Percentiles rank a stretch among this genome's conserved stretches.
Conservation (phyloP, 2,113 vertebrate genomes). For the Talpa occidentalis region DNA sequence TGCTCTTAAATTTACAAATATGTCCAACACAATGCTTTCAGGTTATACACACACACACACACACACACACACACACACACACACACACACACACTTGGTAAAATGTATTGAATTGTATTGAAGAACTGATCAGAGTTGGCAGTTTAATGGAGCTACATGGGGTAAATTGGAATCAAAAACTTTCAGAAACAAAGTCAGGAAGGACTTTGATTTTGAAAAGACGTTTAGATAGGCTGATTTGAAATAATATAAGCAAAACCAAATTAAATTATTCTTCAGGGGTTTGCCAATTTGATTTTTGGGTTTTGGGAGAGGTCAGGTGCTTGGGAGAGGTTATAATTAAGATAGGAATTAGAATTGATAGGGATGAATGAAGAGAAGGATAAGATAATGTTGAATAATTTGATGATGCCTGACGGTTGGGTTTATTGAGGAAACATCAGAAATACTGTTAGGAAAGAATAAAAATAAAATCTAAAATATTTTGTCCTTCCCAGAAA, state of each 20-base stretch:
- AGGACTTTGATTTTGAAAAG: not conserved
- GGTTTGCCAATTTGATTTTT: not conserved
- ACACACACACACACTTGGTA: too few species aligned
- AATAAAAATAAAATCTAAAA: not conserved
- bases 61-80: too few species aligned
- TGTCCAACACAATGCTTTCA: not conserved
- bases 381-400: not conserved
- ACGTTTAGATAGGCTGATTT: not conserved
- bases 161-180: not conserved
- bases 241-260: not conserved
- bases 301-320: not conserved
- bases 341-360: not conserved
- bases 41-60: too few species aligned
- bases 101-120: slow-evolving; percentile 41
- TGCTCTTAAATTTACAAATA: not conserved
- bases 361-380: not conserved
- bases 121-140: not conserved
- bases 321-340: not conserved
- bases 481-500: not conserved
- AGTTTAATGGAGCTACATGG: not conserved
- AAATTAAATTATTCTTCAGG: not conserved
- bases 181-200: not conserved
- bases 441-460: not conserved
- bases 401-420: not conserved
- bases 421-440: not conserved